Percentiles rank a stretch among this genome's conserved stretches.
Evolutionary conservation across 1,140 invertebrate genomes (phyloP).

Genomic region (Drosophila repletoides): DNA sequence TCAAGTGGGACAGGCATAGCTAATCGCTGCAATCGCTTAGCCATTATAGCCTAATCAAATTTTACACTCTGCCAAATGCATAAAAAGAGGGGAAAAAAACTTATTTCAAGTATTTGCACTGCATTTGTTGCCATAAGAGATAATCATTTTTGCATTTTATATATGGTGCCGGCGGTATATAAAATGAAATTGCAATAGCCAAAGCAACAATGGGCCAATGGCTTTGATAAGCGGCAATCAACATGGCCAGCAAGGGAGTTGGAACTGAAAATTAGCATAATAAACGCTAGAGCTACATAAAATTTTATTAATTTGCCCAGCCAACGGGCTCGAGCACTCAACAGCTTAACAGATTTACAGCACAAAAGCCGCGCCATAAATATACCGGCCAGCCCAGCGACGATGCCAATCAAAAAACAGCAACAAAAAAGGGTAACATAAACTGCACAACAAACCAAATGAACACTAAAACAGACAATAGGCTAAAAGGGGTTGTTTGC

Average conservation of each 20-base stretch:
- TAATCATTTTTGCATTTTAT: slow-evolving; percentile 66
- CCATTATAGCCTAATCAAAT: slow-evolving; percentile 29
- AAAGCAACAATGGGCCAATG: slow-evolving; percentile 35
- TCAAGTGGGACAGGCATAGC: not conserved
- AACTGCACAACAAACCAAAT: slow-evolving; percentile 9
- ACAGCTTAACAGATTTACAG: slow-evolving; percentile 73
- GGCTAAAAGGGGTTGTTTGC: too few relatives aligned
- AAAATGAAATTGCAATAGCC: slow-evolving; percentile 69
- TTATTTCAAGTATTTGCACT: slow-evolving; percentile 15
- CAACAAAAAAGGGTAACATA: not conserved
- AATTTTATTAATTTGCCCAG: slow-evolving; percentile 70
- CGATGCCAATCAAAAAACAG: slow-evolving; percentile 2
- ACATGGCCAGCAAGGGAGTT: not conserved
- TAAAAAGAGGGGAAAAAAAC: too few relatives aligned
- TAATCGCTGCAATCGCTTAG: slow-evolving; percentile 49
- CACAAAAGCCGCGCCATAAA: slow-evolving; percentile 60
- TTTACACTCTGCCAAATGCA: slow-evolving; percentile 13
- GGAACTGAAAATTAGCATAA: slow-evolving; percentile 41
- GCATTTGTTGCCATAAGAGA: slow-evolving; percentile 65
- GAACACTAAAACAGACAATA: slow-evolving; percentile 56
- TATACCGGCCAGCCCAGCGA: slow-evolving; percentile 40
- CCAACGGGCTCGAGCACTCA: slow-evolving; percentile 39
- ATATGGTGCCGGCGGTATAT: slow-evolving; percentile 43
- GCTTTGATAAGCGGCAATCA: slow-evolving; percentile 68
- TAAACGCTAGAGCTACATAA: slow-evolving; percentile 62